Evolutionary conservation across 2,888 invertebrate species (phyloP).

Genomic region (Drosophila fungiperda): DNA sequence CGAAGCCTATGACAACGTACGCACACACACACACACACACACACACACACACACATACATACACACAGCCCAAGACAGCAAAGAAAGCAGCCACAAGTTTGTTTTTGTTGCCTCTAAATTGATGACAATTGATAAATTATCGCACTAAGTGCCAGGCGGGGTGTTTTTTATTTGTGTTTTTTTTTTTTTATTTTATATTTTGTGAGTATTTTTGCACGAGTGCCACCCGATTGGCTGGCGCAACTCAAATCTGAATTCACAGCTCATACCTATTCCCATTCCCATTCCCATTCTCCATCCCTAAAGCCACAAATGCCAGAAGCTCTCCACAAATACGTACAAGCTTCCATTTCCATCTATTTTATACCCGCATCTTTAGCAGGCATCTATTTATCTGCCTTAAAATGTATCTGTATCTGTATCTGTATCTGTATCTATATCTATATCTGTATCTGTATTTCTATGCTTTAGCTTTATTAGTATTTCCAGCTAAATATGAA

Average conservation of each 20-base stretch:
- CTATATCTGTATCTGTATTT: neutral
- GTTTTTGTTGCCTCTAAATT: constrained; percentile 69
- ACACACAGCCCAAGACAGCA: constrained; percentile 27
- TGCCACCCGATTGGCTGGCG: constrained; percentile 16
- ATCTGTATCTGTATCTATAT: neutral
- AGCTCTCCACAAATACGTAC: neutral
- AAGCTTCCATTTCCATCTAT: constrained; percentile 3
- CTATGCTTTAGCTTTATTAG: neutral
- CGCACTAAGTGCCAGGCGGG: constrained; percentile 47
- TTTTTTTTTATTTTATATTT: neutral
- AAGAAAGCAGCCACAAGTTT: constrained; percentile 67
- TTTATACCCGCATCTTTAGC: neutral
- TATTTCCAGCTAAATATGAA: neutral
- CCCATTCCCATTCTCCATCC: neutral
- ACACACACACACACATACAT: constrained; percentile 5
- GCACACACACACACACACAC: constrained; percentile 11
- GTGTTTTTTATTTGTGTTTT: neutral
- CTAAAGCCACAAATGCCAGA: neutral
- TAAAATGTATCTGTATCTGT: neutral
- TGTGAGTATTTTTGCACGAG: constrained; percentile 19
- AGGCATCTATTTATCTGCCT: constrained; percentile 2
- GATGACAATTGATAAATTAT: constrained; percentile 83
- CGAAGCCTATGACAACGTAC: constrained; percentile 51
- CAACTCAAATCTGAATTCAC: constrained; percentile 7
- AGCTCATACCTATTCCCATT: neutral